phyloP scores from a whole-genome alignment of 2,113 vertebrate genomes.

The Tinamus guttatus region DNA sequence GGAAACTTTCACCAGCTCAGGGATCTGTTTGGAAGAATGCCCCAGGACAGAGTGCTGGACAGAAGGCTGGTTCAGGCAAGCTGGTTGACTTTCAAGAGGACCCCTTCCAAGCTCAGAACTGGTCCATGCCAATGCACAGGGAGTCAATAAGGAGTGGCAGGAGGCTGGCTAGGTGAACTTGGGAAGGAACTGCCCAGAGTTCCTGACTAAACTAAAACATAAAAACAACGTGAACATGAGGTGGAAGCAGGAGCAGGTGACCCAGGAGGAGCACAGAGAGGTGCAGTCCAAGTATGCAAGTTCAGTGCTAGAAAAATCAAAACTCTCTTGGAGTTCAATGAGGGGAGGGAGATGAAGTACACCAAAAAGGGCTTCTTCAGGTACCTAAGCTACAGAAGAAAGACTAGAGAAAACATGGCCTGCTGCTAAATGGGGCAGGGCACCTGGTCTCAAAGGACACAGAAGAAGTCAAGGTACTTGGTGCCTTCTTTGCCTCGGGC shows the following conservation, averaged over 20 bases:
- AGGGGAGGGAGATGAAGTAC: too few species aligned
- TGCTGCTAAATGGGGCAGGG: background rate
- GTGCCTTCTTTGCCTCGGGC: background rate
- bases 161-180: too few species aligned
- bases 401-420: background rate
- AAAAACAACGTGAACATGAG: background rate
- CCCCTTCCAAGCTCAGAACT: background rate
- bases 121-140: background rate
- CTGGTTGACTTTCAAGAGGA: background rate
- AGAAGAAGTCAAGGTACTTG: background rate
- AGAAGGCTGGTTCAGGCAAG: background rate
- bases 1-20: background rate
- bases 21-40: background rate
- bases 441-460: background rate
- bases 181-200: background rate
- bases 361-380: background rate
- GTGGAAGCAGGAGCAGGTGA: background rate
- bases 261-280: background rate
- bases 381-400: background rate
- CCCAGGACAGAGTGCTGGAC: fast-evolving
- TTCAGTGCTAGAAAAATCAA: background rate
- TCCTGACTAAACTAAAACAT: background rate
- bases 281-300: background rate
- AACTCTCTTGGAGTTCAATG: background rate
- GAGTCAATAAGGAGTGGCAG: background rate